Evolutionary conservation across 2,888 invertebrate species (phyloP), one percentile per base, ranked within the genome.

Genomic region (Sinentomon sp.): DNA sequence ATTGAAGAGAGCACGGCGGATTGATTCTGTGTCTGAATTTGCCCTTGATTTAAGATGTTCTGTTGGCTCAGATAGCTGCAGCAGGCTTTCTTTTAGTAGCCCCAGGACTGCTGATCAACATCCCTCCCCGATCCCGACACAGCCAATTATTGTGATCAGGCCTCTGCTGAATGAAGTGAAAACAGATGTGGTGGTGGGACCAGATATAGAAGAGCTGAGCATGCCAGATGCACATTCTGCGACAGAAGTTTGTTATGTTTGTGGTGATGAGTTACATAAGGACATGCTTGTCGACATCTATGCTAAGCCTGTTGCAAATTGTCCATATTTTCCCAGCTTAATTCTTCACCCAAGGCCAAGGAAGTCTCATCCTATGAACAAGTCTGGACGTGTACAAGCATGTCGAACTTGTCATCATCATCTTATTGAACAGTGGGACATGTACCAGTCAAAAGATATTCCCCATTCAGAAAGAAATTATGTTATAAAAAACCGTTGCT

Each of bases 211-310:
- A 38, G 80, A 82, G 58, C 61, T 82, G 37, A 78, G 78, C 39
- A 80, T 82, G 80, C 80, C 80, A 9, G 80, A 80, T 55, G 80
- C 80, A 59, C 80, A 80, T 59, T 74, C 78, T 10, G 67, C 73
- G 44, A 78, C 77, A 16, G 78, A 80, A 56, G 78, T 80, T 32
- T 52, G 51, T 34, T 82, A 80, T 55, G 74, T 80, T 12, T 82
- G 82, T 55, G 82, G 82, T 14, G 78, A 78, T 51, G 78, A 80
- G 54, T 75, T 72, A 53, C 66, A 70, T 43, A 65, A 76, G 35
- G 78, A 78, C 40, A 74, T 77, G 41, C 62, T 80, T 18, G 66
- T 66, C 48, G 72, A 73, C 44, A 60, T 67, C 31, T 61, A 61
- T 36, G 61, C 64, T 17, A 64, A 64, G 45, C 62, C 60, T 41